Conservation (phyloP, 2,797 vertebrate genomes). For the Artibeus jamaicensis region DNA sequence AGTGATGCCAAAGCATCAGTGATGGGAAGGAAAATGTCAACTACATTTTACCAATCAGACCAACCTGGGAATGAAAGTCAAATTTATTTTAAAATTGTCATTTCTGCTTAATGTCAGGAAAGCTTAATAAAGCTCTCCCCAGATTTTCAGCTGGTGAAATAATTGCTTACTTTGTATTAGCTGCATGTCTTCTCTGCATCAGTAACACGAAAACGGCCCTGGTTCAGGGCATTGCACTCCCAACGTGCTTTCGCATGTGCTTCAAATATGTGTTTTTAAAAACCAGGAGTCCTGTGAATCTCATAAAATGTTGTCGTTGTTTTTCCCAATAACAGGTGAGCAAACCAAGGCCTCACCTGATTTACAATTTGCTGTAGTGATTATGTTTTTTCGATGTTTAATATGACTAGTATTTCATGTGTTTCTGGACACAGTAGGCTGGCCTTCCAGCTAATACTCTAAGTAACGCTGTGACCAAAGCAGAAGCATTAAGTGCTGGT, state of each 20-base stretch:
- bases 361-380: background rate
- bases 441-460: constrained; percentile 33
- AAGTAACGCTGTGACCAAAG: constrained; percentile 52
- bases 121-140: constrained; percentile 14
- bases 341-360: background rate
- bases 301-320: background rate
- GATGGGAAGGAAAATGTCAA: background rate
- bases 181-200: background rate
- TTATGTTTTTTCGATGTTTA: constrained; percentile 6
- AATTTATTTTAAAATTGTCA: background rate
- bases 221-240: background rate
- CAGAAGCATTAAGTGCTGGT: constrained; percentile 31
- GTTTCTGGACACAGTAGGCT: background rate
- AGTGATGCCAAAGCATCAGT: background rate
- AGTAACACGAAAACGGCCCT: background rate
- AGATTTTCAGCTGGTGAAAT: background rate
- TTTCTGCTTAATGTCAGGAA: constrained; percentile 16
- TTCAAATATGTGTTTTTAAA: constrained; percentile 5
- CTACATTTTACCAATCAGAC: background rate
- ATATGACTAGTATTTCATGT: background rate
- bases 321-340: background rate
- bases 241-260: background rate
- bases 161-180: constrained; percentile 21
- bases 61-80: background rate
- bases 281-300: background rate